A percentile compares a stretch with the other conserved stretches of the same genome.
Evolutionary conservation across 1,140 invertebrate species (phyloP).

Genomic region (Aphelenchoides avenae): DNA sequence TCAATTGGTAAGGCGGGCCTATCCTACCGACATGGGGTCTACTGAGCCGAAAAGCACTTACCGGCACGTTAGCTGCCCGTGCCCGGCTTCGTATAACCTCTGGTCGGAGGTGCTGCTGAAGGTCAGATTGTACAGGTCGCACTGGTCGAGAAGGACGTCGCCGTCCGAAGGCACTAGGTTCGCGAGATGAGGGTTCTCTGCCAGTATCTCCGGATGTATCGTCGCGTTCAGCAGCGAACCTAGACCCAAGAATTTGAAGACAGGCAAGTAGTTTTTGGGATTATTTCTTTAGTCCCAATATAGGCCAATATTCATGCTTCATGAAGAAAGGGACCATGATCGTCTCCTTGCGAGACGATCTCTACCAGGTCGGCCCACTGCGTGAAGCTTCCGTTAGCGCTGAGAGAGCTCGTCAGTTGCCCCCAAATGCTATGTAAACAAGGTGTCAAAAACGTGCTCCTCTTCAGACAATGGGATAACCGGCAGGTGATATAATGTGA

Average conservation of each 20-base stretch:
- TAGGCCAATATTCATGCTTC: conserved; percentile 1
- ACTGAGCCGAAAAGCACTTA: conserved; percentile 12
- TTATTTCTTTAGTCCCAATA: too few relatives aligned
- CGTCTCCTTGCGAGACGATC: too few relatives aligned
- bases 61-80: conserved; percentile 27
- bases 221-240: conserved; percentile 28
- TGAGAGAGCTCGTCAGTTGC: too few relatives aligned
- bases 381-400: too few relatives aligned
- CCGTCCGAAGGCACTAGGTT: conserved; percentile 10
- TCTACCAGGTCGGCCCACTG: too few relatives aligned
- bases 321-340: too few relatives aligned
- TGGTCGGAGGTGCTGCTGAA: conserved; percentile 27
- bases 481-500: too few relatives aligned
- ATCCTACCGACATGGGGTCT: too few relatives aligned
- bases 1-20: too few relatives aligned
- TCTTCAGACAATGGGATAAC: too few relatives aligned
- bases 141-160: conserved; percentile 9
- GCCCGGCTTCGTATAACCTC: conserved; percentile 12
- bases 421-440: too few relatives aligned
- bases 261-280: conserved; percentile 2
- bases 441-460: too few relatives aligned
- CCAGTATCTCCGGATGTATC: conserved; percentile 28
- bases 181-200: conserved; percentile 14
- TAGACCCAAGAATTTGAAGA: conserved; percentile 16
- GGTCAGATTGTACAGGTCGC: conserved; percentile 33